A percentile compares a stretch with the other conserved stretches of the same genome.
These are phyloP conservation scores for Mus musculus DNA, from an alignment of 2,113 vertebrate species.

Conservation along the genomic window DNA sequence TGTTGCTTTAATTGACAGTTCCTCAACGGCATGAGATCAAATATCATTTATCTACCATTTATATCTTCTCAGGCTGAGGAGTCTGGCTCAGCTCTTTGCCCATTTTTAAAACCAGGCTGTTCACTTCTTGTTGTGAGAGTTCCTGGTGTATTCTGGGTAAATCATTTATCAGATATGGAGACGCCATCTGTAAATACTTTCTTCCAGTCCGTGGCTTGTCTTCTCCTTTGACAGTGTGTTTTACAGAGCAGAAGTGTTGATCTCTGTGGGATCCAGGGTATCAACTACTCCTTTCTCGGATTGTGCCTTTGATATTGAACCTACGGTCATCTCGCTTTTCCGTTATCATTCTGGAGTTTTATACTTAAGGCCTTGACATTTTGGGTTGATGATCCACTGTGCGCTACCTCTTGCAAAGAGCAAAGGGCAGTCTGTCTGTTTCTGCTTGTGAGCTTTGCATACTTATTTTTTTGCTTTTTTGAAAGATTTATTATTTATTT, in stretches of 20 bases:
- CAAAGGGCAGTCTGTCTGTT: background rate
- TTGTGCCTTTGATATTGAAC: conserved; percentile 1
- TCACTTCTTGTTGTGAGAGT: background rate
- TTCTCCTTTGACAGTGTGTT: conserved; percentile 13
- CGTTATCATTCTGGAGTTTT: background rate
- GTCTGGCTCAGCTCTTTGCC: background rate
- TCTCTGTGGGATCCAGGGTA: conserved; percentile 27
- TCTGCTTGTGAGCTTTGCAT: background rate
- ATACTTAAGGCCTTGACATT: conserved; percentile 24
- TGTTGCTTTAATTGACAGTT: background rate
- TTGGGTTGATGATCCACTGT: background rate
- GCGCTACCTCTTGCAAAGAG: conserved; percentile 35
- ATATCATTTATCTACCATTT: background rate
- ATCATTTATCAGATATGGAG: background rate
- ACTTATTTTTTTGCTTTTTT: background rate
- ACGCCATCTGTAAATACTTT: conserved; percentile 35
- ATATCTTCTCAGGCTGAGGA: background rate
- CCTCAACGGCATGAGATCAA: background rate
- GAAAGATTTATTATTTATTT: too few species aligned
- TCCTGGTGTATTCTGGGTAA: conserved; percentile 20
- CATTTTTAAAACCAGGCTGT: background rate
- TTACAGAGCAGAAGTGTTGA: conserved; percentile 9
- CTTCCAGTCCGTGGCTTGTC: background rate
- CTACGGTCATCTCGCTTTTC: conserved; percentile 17
- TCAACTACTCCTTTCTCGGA: conserved; percentile 15